Base-by-base conservation (phyloP, 2,113 vertebrate species). In the Pionites leucogaster region DNA sequence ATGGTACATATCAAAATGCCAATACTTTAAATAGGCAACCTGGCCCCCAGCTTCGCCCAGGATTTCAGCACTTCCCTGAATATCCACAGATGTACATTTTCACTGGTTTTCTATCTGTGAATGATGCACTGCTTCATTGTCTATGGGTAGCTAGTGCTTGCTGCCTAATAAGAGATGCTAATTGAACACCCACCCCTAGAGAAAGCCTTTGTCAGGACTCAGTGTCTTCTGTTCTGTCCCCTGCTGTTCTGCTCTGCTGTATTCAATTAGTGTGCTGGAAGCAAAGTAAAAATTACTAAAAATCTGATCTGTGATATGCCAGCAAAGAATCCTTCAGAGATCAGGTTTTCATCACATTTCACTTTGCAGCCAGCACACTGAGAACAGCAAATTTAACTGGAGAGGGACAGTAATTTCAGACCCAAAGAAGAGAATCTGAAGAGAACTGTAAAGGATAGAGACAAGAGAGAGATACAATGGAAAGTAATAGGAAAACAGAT, bases 221-320 rank as follows among this genome's bases (percentile, higher is more conserved):
- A 74, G 62, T 82, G 81, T 96, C 91, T 93, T 93, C 88, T 88
- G 37, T 93, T 86, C 84, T 86, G 68, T 94, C 67, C 68, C 92
- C 92, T 94, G 94, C 84, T 94, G 97, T 90, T 97, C 88, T 81
- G 90, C 86, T 95, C 95, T 86, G 76, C 76, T 97, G 84, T 96
- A 97, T 97, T 97, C 95, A 97, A 96, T 97, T 97, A 97, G 89
- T 52, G 92, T 93, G 65, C 85, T 97, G 90, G 94, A 97, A 96
- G 93, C 93, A 92, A 96, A 97, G 81, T 76, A 95, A 95, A 95
- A 96, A 95, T 86, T 94, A 92, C 80, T 82, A 71, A 84, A 94
- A 89, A 86, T 88, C 72, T 87, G 81, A 91, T 92, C 64, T 88
- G 71, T 93, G 65, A 55, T 86, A 89, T 87, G 85, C 88, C 92